Conservation (phyloP, 2,888 invertebrate species). For the Gymnosoma rotundatum region DNA sequence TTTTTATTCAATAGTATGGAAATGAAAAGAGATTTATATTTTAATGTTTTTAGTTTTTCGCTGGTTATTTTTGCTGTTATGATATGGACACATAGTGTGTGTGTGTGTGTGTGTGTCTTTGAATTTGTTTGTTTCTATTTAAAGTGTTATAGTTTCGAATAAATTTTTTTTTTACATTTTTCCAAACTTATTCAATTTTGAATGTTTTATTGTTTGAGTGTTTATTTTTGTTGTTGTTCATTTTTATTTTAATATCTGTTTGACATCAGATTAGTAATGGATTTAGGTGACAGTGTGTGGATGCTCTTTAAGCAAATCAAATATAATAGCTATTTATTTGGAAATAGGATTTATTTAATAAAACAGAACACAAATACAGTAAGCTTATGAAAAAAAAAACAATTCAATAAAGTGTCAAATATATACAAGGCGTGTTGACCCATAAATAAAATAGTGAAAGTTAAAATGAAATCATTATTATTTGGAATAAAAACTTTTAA, state of each 20-base stretch:
- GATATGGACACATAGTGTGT: no score
- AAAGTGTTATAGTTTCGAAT: no score
- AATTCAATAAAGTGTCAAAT: no score
- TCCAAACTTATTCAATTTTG: conserved; percentile 19
- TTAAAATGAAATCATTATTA: not conserved
- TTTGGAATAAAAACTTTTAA: no score
- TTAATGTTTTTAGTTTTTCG: not conserved
- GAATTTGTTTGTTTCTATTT: not conserved
- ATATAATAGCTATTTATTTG: conserved; percentile 39
- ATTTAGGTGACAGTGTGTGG: conserved; percentile 46
- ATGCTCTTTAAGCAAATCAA: conserved; percentile 46
- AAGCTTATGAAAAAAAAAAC: not conserved
- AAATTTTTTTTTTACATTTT: conserved; percentile 15
- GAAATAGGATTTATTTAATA: conserved; percentile 37
- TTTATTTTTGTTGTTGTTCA: not conserved
- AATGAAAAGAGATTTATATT: conserved; percentile 19
- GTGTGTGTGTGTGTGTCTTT: not conserved
- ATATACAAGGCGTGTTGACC: not conserved
- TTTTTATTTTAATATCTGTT: conserved; percentile 50
- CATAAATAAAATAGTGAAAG: not conserved
- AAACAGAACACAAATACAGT: not conserved
- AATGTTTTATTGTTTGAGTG: conserved; percentile 11
- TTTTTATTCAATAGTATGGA: not conserved
- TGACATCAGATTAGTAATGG: conserved; percentile 55
- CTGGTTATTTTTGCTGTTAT: conserved; percentile 16